Evolutionary conservation across 2,797 vertebrate genomes (phyloP), one percentile per base, ranked within the genome.

Genomic region (Bryconaethiops microstoma): DNA sequence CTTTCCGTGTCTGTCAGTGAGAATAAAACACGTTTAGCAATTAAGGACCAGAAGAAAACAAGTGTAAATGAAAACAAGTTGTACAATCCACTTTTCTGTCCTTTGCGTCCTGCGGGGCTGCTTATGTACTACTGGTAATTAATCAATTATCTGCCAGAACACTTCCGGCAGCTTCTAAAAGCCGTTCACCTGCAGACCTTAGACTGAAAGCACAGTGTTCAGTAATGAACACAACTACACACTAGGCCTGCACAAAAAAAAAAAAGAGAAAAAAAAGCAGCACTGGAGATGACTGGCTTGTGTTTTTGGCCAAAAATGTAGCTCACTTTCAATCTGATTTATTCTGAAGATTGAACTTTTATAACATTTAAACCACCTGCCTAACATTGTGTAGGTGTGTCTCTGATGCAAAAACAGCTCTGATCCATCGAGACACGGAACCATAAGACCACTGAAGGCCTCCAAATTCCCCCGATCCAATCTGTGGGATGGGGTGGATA

Each of bases 151-250:
- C 13, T n/a, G 8, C 45, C n/a, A 23, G 40, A 50, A 25, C 42
- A 70, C 35, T 54, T 29, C 16, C 39, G 4, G n/a, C 55, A 45
- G 57, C 55, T 35, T 50, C 42, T 54, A 23, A 57, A 59, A 74
- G 25, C 55, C 19, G 7, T 75, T 75, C 35, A 75, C 21, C 59
- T 63, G 57, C 7, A 45, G 59, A 75, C 50, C 48, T 54, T 71
- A 7, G 12, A 39, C 54, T n/a, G 29, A 42, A 35, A 40, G 21
- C 59, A 29, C n/a, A 45, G n/a, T 42, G 64, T 40, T 9, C 60
- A 54, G 21, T 4, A 7, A 23, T 25, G 55, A 45, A 69, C 67
- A 35, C 21, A 52, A 21, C 12, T 55, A 50, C 52, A 60, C 54
- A 78, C 35, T 21, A 10, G n/a, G 4, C 21, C 1, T 4, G 12